Evolutionary conservation across 2,797 vertebrate genomes (phyloP).

Genomic region (Babyrousa celebensis): DNA sequence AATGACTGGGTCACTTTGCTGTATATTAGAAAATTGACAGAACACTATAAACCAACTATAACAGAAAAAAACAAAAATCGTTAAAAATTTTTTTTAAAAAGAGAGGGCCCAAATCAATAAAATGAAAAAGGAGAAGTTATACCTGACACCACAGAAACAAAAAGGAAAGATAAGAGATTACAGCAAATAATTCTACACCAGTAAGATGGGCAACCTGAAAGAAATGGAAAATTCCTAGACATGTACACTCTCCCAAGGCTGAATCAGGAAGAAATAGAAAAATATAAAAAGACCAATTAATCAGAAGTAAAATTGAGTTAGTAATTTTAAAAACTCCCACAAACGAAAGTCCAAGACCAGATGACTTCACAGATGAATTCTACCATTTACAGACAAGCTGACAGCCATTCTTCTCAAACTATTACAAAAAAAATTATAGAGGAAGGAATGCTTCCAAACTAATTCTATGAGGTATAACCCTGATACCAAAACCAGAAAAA

Average conservation of each 20-base stretch:
- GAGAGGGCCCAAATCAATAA: not conserved
- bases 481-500: not conserved
- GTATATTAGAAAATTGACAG: no score
- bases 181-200: not conserved
- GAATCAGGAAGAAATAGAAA: not conserved
- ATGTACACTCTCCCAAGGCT: not conserved
- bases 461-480: not conserved
- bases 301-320: not conserved
- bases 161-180: not conserved
- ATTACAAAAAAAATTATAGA: not conserved
- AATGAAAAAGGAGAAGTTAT: not conserved
- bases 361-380: not conserved
- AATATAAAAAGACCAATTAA: not conserved
- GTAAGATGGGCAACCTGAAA: not conserved
- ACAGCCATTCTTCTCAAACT: not conserved
- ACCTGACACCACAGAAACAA: not conserved
- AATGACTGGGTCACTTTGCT: no score
- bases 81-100: not conserved
- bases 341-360: not conserved
- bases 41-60: no score
- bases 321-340: not conserved
- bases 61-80: no score
- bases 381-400: not conserved
- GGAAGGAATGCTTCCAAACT: not conserved
- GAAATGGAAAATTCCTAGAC: not conserved